These are phyloP conservation scores for Tubiluchus corallicola DNA, from an alignment of 2,888 invertebrate genomes.

Conservation along the genomic window DNA sequence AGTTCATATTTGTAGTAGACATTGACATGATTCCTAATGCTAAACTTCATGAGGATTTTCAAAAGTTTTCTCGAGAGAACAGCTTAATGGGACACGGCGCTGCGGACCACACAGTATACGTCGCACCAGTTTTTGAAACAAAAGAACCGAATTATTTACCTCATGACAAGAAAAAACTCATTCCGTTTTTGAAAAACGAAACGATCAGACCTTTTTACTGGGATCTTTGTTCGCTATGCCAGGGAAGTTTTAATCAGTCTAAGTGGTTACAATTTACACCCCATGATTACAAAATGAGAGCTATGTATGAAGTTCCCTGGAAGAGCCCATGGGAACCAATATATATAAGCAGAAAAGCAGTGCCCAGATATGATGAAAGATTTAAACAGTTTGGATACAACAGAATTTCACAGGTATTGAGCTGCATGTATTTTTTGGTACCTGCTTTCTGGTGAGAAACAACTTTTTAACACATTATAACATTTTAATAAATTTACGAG, in stretches of 20 bases:
- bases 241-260: conserved; percentile 36
- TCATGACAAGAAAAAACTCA: conserved; percentile 29
- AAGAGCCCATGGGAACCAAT: conserved; percentile 39
- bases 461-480: too few species aligned
- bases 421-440: conserved; percentile 10
- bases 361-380: conserved; percentile 36
- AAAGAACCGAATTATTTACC: conserved; percentile 24
- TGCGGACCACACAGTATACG: conserved; percentile 29
- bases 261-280: conserved; percentile 34
- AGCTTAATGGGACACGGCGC: too few species aligned
- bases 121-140: conserved; percentile 37
- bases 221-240: conserved; percentile 36
- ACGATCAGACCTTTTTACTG: conserved; percentile 34
- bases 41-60: conserved; percentile 27
- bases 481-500: too few species aligned
- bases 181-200: conserved; percentile 27
- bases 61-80: conserved; percentile 21
- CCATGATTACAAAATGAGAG: conserved; percentile 19
- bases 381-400: conserved; percentile 40
- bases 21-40: conserved; percentile 35
- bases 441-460: too few species aligned
- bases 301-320: conserved; percentile 35
- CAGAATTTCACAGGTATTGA: conserved; percentile 36
- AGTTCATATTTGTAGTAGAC: conserved; percentile 34
- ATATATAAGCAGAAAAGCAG: conserved; percentile 32